A percentile compares a stretch with the other conserved stretches of the same genome.
These are phyloP conservation scores for Leucozona laternaria DNA, from an alignment of 2,888 invertebrate genomes.

Conservation along the genomic window DNA sequence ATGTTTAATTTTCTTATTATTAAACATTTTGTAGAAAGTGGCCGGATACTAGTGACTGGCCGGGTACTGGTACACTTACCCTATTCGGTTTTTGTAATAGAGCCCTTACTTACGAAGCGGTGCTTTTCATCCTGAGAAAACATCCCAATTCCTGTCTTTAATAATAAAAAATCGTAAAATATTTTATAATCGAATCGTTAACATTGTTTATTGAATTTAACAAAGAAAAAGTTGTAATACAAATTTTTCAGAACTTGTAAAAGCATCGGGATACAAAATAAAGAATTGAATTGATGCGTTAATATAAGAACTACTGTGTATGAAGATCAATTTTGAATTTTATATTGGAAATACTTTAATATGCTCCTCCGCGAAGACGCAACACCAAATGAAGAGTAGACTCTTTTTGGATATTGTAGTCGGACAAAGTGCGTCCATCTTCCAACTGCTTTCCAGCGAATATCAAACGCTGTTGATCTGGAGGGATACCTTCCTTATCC, in stretches of 20 bases:
- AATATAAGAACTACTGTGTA: conserved; percentile 42
- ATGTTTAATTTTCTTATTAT: too few relatives aligned
- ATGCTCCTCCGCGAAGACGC: conserved; percentile 72
- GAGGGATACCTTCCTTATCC: conserved; percentile 77
- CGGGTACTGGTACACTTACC: too few relatives aligned
- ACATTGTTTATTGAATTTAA: conserved; percentile 67
- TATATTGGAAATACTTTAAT: conserved; percentile 54
- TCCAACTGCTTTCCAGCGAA: conserved; percentile 77
- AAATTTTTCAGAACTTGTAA: conserved; percentile 68
- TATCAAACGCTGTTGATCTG: conserved; percentile 77
- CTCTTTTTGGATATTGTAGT: conserved; percentile 95
- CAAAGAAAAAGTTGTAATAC: conserved; percentile 46
- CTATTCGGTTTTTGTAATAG: too few relatives aligned
- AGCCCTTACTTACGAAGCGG: too few relatives aligned
- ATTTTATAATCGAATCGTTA: conserved; percentile 45
- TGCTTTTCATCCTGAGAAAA: too few relatives aligned
- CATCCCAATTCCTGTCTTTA: too few relatives aligned
- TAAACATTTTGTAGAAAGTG: too few relatives aligned
- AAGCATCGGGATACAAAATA: conserved; percentile 67
- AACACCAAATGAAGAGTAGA: conserved; percentile 85
- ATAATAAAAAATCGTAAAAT: neutral
- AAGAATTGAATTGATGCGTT: conserved; percentile 54
- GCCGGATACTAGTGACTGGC: too few relatives aligned
- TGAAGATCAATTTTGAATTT: conserved; percentile 64
- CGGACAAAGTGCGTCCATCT: conserved; percentile 75